These are phyloP conservation scores for Butastur rufipennis DNA, from an alignment of 2,113 vertebrate genomes.

Conservation along the genomic window DNA sequence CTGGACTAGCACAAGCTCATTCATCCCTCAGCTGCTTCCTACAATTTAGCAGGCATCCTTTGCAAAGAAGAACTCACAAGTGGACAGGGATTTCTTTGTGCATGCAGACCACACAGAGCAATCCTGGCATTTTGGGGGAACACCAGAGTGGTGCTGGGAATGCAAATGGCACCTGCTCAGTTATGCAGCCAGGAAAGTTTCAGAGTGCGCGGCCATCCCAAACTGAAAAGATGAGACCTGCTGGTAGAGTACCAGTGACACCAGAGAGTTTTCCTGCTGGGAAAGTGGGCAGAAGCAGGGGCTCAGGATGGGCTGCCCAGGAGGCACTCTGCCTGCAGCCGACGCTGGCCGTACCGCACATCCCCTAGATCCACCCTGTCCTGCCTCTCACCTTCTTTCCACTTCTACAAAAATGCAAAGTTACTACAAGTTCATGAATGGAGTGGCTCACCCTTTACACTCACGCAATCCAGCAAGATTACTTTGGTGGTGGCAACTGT, in stretches of 20 bases:
- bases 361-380: background rate
- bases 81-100: background rate
- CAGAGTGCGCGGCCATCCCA: accelerated
- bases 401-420: background rate
- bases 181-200: background rate
- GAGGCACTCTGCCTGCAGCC: background rate
- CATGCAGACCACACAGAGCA: background rate
- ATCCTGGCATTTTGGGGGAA: background rate
- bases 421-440: background rate
- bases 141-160: background rate
- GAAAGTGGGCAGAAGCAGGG: background rate
- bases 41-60: background rate
- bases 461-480: background rate
- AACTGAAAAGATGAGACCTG: background rate
- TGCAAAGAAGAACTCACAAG: background rate
- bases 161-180: background rate
- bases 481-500: background rate
- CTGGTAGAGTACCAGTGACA: background rate
- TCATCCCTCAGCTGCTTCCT: background rate
- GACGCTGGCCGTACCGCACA: background rate
- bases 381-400: background rate
- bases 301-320: background rate
- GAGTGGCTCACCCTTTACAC: background rate
- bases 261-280: background rate
- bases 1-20: background rate